These are phyloP conservation scores for Drosophila prosaltans DNA, from an alignment of 1,140 invertebrate species.

Conservation along the genomic window DNA sequence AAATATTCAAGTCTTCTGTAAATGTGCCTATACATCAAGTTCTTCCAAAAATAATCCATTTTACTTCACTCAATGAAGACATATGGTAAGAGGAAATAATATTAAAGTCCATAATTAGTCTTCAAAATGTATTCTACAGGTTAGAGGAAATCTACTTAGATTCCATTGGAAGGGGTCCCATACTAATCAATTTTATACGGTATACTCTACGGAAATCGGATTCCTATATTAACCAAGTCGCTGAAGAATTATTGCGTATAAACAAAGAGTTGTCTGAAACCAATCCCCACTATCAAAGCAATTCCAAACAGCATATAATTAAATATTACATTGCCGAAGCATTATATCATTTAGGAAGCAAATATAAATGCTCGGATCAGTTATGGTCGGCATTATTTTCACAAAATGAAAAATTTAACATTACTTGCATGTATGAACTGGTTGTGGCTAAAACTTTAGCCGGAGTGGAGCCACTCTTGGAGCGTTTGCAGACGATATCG, in stretches of 20 bases:
- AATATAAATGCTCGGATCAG: constrained; percentile 57
- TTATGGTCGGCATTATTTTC: constrained; percentile 83
- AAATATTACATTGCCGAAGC: constrained; percentile 83
- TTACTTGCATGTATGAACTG: constrained; percentile 86
- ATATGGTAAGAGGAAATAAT: constrained; percentile 39
- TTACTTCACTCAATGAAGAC: constrained; percentile 57
- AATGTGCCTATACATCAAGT: constrained; percentile 1
- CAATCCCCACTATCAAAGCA: constrained; percentile 82
- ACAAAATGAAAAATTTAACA: constrained; percentile 87
- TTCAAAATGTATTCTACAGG: neutral
- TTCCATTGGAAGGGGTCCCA: neutral
- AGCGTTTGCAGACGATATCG: constrained; percentile 40
- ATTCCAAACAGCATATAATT: constrained; percentile 82
- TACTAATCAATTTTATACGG: neutral
- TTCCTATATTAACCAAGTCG: neutral
- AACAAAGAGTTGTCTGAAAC: constrained; percentile 56
- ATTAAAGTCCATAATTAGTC: too few species aligned
- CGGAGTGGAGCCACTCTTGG: constrained; percentile 26
- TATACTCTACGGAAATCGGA: neutral
- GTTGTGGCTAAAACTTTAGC: constrained; percentile 83
- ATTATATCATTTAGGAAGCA: constrained; percentile 49
- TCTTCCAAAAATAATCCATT: constrained; percentile 38
- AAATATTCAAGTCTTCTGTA: neutral
- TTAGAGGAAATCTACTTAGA: neutral
- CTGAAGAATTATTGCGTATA: constrained; percentile 32